Conservation (phyloP, 2,888 invertebrate species). For the Anticlea derivata region DNA sequence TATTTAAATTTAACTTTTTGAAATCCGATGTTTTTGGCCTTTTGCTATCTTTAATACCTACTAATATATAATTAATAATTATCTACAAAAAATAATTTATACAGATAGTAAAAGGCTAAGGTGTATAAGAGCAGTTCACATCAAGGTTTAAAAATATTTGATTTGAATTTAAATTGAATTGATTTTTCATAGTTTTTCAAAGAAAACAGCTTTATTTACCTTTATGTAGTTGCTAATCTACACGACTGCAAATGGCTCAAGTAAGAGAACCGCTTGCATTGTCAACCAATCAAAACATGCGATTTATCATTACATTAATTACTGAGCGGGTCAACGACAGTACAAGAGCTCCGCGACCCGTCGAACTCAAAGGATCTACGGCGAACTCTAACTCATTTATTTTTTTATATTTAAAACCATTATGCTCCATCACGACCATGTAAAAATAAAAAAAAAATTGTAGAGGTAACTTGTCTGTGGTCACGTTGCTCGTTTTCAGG, state of each 20-base stretch:
- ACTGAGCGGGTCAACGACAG: constrained; percentile 60
- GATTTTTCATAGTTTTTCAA: no score
- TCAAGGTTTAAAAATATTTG: no score
- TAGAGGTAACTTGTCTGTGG: constrained; percentile 56
- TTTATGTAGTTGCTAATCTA: no score
- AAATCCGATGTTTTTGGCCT: no score
- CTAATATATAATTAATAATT: no score
- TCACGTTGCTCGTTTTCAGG: constrained; percentile 52
- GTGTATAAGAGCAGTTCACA: no score
- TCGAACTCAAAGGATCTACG: constrained; percentile 66
- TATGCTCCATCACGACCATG: constrained; percentile 60
- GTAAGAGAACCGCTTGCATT: background rate
- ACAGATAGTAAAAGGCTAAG: no score
- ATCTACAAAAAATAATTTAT: no score
- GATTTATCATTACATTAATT: constrained; percentile 70
- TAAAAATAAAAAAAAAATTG: constrained; percentile 49
- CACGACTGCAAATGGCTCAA: background rate
- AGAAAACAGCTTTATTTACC: no score
- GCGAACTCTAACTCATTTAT: constrained; percentile 70
- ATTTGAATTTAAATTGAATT: no score
- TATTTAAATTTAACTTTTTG: no score
- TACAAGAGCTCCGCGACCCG: constrained; percentile 66
- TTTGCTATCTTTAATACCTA: no score
- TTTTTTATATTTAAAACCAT: constrained; percentile 76
- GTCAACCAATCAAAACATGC: constrained; percentile 47